These are phyloP conservation scores for Rhinatrema bivittatum DNA, from an alignment of 2,797 vertebrate genomes.

Conservation along the genomic window DNA sequence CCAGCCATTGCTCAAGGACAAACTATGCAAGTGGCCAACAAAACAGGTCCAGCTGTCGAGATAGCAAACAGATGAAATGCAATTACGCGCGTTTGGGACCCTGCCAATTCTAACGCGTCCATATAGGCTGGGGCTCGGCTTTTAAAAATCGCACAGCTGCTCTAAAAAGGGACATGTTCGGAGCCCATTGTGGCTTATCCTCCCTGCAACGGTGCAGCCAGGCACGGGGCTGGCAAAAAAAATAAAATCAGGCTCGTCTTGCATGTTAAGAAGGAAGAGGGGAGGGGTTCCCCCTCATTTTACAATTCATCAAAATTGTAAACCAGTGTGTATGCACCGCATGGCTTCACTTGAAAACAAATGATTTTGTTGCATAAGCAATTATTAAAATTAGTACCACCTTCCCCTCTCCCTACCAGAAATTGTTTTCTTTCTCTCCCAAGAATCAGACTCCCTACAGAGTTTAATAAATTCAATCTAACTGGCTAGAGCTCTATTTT, in stretches of 20 bases:
- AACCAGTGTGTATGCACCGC: rapidly evolving
- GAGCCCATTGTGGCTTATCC: constrained; percentile 6
- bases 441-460: background rate
- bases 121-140: constrained; percentile 35
- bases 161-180: constrained; percentile 16
- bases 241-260: constrained; percentile 2
- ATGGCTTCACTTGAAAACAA: background rate
- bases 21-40: constrained; percentile 16
- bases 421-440: too few relatives aligned
- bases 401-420: background rate
- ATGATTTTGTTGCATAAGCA: background rate
- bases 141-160: constrained; percentile 25
- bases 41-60: constrained; percentile 53
- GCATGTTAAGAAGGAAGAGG: background rate
- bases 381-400: too few relatives aligned
- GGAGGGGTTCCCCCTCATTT: too few relatives aligned
- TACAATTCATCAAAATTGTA: background rate
- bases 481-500: background rate
- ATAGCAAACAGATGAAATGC: constrained; percentile 48
- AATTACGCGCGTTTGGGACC: constrained; percentile 34
- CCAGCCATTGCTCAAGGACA: constrained; percentile 15
- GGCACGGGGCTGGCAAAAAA: constrained; percentile 20
- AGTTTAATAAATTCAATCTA: constrained; percentile 5
- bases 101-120: constrained; percentile 50
- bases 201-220: constrained; percentile 4